These are phyloP conservation scores for Chrysopilus asiliformis DNA, from an alignment of 2,888 invertebrate species.

Conservation along the genomic window DNA sequence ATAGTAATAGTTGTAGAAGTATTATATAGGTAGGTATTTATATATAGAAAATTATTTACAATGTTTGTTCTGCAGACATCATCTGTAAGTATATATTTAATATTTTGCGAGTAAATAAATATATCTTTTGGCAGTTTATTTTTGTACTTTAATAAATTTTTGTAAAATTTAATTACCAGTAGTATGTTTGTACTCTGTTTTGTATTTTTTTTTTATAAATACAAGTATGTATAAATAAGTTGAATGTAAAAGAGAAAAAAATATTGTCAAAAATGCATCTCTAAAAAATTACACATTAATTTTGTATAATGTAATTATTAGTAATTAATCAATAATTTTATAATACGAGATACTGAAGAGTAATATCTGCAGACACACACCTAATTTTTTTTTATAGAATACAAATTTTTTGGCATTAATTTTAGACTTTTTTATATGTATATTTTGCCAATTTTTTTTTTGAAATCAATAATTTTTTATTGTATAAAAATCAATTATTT, in stretches of 20 bases:
- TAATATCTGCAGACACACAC: constrained; percentile 13
- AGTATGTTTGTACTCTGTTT: not conserved
- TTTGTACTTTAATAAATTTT: too few relatives aligned
- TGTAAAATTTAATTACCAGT: not conserved
- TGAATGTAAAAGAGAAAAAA: too few relatives aligned
- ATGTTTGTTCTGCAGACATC: constrained; percentile 14
- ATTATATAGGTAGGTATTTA: too few relatives aligned
- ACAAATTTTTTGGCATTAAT: too few relatives aligned
- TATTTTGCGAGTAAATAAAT: too few relatives aligned
- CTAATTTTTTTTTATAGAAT: constrained; percentile 1
- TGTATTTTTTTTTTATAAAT: not conserved
- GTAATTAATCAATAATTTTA: constrained; percentile 1
- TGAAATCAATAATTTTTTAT: too few relatives aligned
- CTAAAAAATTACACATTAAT: constrained; percentile 1
- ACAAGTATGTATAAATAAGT: too few relatives aligned
- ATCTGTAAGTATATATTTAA: not conserved
- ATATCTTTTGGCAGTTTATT: too few relatives aligned
- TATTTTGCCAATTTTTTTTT: too few relatives aligned
- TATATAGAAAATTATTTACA: constrained; percentile 11
- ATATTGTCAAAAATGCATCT: constrained; percentile 3
- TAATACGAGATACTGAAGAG: not conserved
- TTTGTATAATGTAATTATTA: not conserved
- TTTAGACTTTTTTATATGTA: too few relatives aligned
- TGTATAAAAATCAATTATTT: too few relatives aligned
- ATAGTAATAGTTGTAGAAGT: too few relatives aligned